Evolutionary conservation across 2,113 vertebrate genomes (phyloP).

Genomic region (Sclerurus mexicanus): DNA sequence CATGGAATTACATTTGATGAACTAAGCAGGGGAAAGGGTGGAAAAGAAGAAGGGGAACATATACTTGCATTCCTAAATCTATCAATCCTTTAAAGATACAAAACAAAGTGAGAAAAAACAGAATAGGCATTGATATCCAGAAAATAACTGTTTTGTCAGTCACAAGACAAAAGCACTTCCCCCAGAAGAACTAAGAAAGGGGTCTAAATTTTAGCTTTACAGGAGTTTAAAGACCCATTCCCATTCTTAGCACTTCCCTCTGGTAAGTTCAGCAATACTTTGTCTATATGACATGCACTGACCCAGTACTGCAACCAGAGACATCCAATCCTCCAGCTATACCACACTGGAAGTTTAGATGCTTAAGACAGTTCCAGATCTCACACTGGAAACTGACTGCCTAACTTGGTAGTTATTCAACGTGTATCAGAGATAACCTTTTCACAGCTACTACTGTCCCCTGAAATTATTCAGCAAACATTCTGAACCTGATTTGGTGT

Average conservation of each 20-base stretch:
- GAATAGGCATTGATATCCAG: not conserved
- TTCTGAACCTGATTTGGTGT: not conserved
- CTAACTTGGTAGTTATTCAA: not conserved
- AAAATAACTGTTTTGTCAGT: not conserved
- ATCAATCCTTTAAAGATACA: not conserved
- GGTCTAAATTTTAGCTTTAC: not conserved
- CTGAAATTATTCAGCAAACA: not conserved
- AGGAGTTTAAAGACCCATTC: not conserved
- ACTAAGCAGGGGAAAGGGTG: not conserved
- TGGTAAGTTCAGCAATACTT: not conserved
- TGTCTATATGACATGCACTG: rapidly evolving
- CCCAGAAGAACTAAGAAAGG: not conserved
- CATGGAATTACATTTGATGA: not conserved
- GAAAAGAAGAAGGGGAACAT: not conserved
- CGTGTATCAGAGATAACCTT: not conserved
- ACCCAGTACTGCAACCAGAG: not conserved
- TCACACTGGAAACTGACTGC: not conserved
- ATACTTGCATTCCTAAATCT: not conserved
- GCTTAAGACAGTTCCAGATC: not conserved
- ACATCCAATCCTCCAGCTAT: rapidly evolving
- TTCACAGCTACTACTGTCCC: rapidly evolving
- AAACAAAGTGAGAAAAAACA: not conserved
- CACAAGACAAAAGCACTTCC: not conserved
- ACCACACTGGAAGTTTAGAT: not conserved
- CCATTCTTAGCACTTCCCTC: not conserved